A percentile compares a stretch with the other conserved stretches of the same genome.
Conservation (phyloP, 2,888 invertebrate species). For the Leistus spinibarbis region DNA sequence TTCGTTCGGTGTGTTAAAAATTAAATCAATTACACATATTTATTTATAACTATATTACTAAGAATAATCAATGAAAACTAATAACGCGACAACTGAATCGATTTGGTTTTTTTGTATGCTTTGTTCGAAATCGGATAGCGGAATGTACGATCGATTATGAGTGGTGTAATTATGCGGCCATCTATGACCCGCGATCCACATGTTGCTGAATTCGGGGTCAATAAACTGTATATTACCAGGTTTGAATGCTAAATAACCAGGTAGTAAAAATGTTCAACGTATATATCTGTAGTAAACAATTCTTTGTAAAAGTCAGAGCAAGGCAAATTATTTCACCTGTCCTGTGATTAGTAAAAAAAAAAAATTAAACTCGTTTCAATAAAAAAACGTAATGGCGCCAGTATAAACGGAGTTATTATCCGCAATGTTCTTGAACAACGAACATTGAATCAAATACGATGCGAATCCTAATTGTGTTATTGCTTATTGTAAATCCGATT, state of each 20-base stretch:
- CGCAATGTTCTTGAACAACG: conserved; percentile 20
- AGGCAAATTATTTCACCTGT: background rate
- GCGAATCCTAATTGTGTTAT: background rate
- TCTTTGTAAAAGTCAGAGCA: background rate
- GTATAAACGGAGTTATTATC: conserved; percentile 3
- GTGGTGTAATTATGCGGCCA: background rate
- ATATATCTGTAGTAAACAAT: background rate
- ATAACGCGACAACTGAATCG: background rate
- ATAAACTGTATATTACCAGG: conserved; percentile 30
- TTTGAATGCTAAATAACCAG: conserved; percentile 25
- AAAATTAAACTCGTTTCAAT: background rate
- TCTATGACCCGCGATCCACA: conserved; percentile 26
- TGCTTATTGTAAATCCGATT: background rate
- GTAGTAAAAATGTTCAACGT: background rate
- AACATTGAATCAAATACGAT: background rate
- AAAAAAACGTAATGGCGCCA: background rate
- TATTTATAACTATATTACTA: background rate
- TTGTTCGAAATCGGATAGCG: background rate
- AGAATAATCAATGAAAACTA: background rate
- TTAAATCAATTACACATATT: background rate
- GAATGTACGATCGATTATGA: background rate
- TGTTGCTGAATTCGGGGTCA: conserved; percentile 26
- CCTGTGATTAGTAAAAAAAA: background rate
- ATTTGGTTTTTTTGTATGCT: background rate
- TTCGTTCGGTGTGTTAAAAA: too few relatives aligned